Evolutionary conservation across 2,113 vertebrate genomes (phyloP).

Genomic region (Salvelinus alpinus): DNA sequence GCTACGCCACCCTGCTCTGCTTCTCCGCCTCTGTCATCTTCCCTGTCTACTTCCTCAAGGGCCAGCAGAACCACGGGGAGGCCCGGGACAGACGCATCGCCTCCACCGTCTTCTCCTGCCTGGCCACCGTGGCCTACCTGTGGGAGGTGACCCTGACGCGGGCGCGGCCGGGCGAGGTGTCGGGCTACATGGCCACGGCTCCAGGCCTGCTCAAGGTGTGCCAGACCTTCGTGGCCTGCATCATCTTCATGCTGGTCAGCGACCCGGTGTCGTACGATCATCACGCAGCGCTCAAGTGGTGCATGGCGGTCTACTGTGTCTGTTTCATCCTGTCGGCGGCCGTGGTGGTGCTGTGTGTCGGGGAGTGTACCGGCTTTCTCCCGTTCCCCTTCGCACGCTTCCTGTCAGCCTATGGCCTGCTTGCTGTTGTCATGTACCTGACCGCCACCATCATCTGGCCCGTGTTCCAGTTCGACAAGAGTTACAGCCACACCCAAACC

Average conservation of each 20-base stretch:
- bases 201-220: constrained; percentile 78
- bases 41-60: constrained; percentile 63
- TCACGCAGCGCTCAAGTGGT: constrained; percentile 69
- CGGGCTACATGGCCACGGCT: constrained; percentile 77
- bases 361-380: constrained; percentile 72
- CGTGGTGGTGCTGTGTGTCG: constrained; percentile 72
- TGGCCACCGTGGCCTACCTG: constrained; percentile 71
- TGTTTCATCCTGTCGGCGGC: constrained; percentile 75
- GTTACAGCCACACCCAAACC: constrained; percentile 40
- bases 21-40: constrained; percentile 77
- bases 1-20: constrained; percentile 74
- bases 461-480: constrained; percentile 68
- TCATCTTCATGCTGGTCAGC: constrained; percentile 78
- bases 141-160: constrained; percentile 72
- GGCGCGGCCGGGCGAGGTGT: constrained; percentile 74
- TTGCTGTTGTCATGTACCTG: constrained; percentile 72
- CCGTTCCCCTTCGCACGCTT: constrained; percentile 74
- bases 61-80: rapidly evolving
- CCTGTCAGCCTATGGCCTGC: constrained; percentile 70
- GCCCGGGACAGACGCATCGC: constrained; percentile 64
- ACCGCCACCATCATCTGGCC: constrained; percentile 77
- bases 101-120: constrained; percentile 71
- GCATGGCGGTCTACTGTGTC: constrained; percentile 76
- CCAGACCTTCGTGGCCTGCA: constrained; percentile 76
- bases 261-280: constrained; percentile 33